phyloP scores from a whole-genome alignment of 2,797 vertebrate species.

The Clamator glandarius region DNA sequence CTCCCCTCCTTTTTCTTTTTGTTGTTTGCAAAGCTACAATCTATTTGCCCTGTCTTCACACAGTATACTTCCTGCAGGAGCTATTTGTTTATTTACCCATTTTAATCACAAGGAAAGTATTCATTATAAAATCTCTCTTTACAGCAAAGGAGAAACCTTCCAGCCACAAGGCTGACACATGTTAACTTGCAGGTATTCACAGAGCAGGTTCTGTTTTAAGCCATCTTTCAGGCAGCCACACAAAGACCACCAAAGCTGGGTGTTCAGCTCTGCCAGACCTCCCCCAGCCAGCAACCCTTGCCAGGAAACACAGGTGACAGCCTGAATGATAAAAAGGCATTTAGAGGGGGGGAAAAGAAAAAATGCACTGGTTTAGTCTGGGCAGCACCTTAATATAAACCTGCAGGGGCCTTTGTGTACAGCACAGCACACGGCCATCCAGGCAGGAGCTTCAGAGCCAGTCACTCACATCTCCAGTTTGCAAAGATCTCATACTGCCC shows the following conservation, averaged over 20 bases:
- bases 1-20: not conserved
- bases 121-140: conserved; percentile 68
- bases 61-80: conserved; percentile 53
- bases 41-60: conserved; percentile 40
- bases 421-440: conserved; percentile 59
- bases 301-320: conserved; percentile 77
- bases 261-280: conserved; percentile 70
- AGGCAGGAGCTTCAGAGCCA: conserved; percentile 48
- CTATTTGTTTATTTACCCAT: conserved; percentile 66
- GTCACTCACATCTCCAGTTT: not conserved
- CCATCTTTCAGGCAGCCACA: conserved; percentile 70
- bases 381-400: conserved; percentile 75
- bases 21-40: conserved; percentile 52
- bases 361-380: conserved; percentile 73
- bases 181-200: conserved; percentile 69
- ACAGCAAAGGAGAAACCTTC: conserved; percentile 62
- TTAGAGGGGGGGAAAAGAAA: conserved; percentile 69
- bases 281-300: conserved; percentile 68
- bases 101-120: conserved; percentile 75
- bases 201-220: conserved; percentile 73
- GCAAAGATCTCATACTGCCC: not conserved
- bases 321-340: conserved; percentile 76
- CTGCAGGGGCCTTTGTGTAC: conserved; percentile 68
- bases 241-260: conserved; percentile 71
- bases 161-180: conserved; percentile 68